Conservation (phyloP, 2,113 vertebrate genomes). For the Leptobrachium leishanense region DNA sequence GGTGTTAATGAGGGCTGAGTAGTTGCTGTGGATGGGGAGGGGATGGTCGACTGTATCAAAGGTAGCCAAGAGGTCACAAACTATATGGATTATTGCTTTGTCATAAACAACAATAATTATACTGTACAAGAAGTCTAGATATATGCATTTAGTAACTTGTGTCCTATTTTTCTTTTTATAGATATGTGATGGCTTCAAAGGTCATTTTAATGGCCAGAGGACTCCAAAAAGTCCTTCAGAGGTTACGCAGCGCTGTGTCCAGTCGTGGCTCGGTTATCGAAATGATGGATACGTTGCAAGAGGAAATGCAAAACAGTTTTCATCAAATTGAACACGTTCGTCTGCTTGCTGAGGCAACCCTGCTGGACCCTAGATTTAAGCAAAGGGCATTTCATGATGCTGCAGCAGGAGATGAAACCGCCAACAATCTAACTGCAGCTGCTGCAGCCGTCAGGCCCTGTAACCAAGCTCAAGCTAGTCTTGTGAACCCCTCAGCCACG, state of each 20-base stretch:
- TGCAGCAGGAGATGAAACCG: neutral
- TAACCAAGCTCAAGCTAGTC: neutral
- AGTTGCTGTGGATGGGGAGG: too few species aligned
- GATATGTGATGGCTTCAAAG: conserved; percentile 3
- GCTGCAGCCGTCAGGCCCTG: neutral
- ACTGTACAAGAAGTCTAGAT: neutral
- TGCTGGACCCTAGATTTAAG: neutral
- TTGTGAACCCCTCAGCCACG: neutral
- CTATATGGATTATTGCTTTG: too few species aligned
- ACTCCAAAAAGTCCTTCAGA: neutral
- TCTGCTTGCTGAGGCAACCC: too few species aligned
- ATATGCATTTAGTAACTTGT: neutral
- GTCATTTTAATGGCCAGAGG: neutral
- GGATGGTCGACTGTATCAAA: too few species aligned
- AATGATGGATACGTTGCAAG: neutral
- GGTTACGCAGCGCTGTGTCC: neutral
- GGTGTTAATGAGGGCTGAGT: too few species aligned
- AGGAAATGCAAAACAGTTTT: conserved; percentile 2
- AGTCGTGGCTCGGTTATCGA: neutral
- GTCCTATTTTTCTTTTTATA: neutral
- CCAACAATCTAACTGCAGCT: conserved; percentile 3
- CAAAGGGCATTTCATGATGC: neutral
- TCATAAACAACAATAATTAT: too few species aligned
- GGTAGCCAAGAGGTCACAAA: too few species aligned
- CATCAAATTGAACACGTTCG: neutral